phyloP scores from a whole-genome alignment of 2,797 vertebrate species.

The Gouania willdenowi region DNA sequence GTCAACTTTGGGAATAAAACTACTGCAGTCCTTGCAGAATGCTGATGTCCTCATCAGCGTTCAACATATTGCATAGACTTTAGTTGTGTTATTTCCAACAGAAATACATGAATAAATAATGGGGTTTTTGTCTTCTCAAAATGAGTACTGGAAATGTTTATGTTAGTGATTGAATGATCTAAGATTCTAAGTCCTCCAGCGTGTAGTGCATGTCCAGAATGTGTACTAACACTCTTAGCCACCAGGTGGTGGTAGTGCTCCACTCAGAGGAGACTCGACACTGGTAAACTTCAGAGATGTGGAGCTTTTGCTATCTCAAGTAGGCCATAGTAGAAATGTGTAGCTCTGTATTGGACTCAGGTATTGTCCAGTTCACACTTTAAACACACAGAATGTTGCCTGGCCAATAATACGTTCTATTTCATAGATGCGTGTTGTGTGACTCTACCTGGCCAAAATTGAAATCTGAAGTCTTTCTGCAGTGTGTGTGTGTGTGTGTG shows the following conservation, averaged over 20 bases:
- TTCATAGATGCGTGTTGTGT: conserved; percentile 4
- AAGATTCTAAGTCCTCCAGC: too few relatives aligned
- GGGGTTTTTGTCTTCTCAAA: too few relatives aligned
- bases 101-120: too few relatives aligned
- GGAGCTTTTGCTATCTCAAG: not conserved
- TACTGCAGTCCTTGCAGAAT: too few relatives aligned
- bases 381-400: not conserved
- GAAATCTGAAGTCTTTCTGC: conserved; percentile 13
- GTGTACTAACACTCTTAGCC: conserved; percentile 29
- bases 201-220: too few relatives aligned
- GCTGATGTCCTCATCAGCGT: too few relatives aligned
- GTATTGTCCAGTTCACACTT: conserved; percentile 2
- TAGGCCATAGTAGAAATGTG: conserved; percentile 10
- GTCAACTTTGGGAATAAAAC: too few relatives aligned
- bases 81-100: too few relatives aligned
- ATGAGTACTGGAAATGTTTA: too few relatives aligned
- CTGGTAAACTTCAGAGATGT: not conserved
- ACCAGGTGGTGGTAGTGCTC: conserved; percentile 60
- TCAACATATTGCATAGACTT: too few relatives aligned
- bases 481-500: conserved; percentile 13
- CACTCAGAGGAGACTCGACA: conserved; percentile 7
- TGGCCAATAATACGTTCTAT: not conserved
- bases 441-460: conserved; percentile 10
- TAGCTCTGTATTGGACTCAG: not conserved
- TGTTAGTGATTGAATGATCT: too few relatives aligned